phyloP scores from a whole-genome alignment of 2,797 vertebrate species.

The Ateles fusciceps region DNA sequence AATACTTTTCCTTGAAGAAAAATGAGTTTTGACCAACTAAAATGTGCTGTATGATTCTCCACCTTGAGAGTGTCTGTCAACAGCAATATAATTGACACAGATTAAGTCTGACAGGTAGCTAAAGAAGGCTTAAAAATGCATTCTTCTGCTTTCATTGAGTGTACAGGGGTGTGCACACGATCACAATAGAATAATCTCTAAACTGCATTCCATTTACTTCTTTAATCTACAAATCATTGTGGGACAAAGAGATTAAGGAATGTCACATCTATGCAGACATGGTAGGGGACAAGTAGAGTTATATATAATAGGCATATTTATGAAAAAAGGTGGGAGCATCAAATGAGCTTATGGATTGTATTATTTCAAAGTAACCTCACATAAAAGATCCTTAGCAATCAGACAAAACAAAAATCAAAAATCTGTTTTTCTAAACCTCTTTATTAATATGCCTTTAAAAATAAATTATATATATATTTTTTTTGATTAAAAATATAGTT shows the following conservation, averaged over 20 bases:
- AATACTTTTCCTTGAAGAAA: constrained; percentile 31
- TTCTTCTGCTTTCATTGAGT: constrained; percentile 29
- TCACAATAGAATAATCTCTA: constrained; percentile 52
- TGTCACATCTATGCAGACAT: constrained; percentile 54
- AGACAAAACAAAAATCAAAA: constrained; percentile 4
- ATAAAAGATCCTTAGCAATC: neutral
- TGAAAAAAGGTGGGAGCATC: neutral
- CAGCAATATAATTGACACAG: constrained; percentile 69
- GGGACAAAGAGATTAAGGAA: constrained; percentile 48
- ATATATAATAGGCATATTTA: neutral
- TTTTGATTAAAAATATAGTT: neutral
- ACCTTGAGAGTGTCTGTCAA: constrained; percentile 50
- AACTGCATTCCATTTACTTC: constrained; percentile 51
- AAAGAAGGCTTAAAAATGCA: constrained; percentile 58
- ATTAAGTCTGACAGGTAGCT: constrained; percentile 68
- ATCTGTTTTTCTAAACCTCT: neutral
- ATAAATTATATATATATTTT: neutral
- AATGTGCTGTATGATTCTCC: neutral
- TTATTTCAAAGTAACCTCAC: constrained; percentile 30
- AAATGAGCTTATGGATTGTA: constrained; percentile 5
- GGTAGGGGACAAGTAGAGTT: constrained; percentile 3
- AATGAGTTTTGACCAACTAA: constrained; percentile 36
- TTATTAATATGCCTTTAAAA: neutral
- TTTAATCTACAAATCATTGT: constrained; percentile 57
- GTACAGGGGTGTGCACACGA: neutral